A percentile compares a stretch with the other conserved stretches of the same genome.
These are phyloP conservation scores for Gari tellinella DNA, from an alignment of 2,888 invertebrate genomes.

Conservation along the genomic window DNA sequence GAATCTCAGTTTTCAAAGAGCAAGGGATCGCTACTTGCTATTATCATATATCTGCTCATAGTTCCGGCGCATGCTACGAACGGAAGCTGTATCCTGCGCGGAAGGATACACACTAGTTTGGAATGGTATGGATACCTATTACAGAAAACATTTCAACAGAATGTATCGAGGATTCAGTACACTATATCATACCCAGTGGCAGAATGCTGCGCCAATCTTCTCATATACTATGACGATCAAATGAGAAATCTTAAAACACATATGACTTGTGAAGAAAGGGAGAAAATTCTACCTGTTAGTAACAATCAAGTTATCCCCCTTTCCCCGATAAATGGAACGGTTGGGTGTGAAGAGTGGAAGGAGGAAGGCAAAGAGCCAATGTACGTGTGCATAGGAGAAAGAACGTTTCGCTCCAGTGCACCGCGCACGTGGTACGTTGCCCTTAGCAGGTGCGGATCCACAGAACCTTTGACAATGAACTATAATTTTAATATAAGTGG, in stretches of 20 bases:
- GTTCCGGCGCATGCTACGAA: constrained; percentile 18
- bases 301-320: constrained; percentile 79
- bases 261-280: constrained; percentile 75
- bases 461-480: constrained; percentile 69
- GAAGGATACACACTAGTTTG: constrained; percentile 71
- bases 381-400: constrained; percentile 76
- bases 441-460: constrained; percentile 70
- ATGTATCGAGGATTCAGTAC: constrained; percentile 76
- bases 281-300: constrained; percentile 67
- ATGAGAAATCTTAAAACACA: constrained; percentile 66
- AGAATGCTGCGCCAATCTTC: constrained; percentile 76
- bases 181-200: constrained; percentile 76
- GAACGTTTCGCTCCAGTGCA: constrained; percentile 74
- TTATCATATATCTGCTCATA: not conserved
- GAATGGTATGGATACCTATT: constrained; percentile 79
- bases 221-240: constrained; percentile 80
- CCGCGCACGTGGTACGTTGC: constrained; percentile 79
- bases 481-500: constrained; percentile 78
- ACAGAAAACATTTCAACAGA: constrained; percentile 76
- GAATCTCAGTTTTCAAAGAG: no score
- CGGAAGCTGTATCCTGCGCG: constrained; percentile 69
- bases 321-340: constrained; percentile 67
- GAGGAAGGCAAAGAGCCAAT: constrained; percentile 69
- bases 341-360: constrained; percentile 71
- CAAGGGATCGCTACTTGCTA: no score